A percentile compares a stretch with the other conserved stretches of the same genome.
Evolutionary conservation across 2,113 vertebrate species (phyloP).

Genomic region (Lathamus discolor): DNA sequence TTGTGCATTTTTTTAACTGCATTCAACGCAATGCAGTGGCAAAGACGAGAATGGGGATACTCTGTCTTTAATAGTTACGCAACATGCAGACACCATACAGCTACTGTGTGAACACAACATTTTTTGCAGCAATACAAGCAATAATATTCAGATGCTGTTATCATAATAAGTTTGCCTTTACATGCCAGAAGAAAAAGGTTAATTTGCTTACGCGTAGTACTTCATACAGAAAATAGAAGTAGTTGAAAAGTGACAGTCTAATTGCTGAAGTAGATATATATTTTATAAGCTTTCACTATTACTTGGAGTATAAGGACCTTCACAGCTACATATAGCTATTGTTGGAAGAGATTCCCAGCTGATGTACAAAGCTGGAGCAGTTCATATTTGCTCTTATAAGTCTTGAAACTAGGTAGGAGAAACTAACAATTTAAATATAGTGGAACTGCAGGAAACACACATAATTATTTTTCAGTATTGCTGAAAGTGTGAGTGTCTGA

Average conservation of each 20-base stretch:
- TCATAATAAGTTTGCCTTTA: constrained; percentile 54
- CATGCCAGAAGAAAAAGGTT: constrained; percentile 51
- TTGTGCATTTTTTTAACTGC: constrained; percentile 4
- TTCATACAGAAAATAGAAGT: constrained; percentile 54
- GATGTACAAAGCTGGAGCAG: not conserved
- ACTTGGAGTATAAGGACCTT: constrained; percentile 50
- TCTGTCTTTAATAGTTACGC: constrained; percentile 47
- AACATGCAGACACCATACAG: constrained; percentile 70
- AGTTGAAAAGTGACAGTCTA: constrained; percentile 43
- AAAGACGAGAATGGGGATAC: constrained; percentile 58
- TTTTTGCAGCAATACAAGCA: constrained; percentile 68
- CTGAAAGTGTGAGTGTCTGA: constrained; percentile 7
- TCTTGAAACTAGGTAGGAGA: constrained; percentile 24
- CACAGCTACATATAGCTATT: constrained; percentile 33
- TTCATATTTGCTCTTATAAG: not conserved
- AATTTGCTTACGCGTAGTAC: constrained; percentile 48
- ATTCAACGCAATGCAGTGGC: not conserved
- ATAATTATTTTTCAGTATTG: not conserved
- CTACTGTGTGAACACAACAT: constrained; percentile 57
- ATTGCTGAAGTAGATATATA: constrained; percentile 8
- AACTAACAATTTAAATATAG: constrained; percentile 5
- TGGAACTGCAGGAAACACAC: not conserved
- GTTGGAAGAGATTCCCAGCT: not conserved
- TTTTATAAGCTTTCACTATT: constrained; percentile 30
- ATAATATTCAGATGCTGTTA: constrained; percentile 67